Evolutionary conservation across 2,888 invertebrate genomes (phyloP), one percentile per base, ranked within the genome.

Genomic region (Agonopterix subpropinquella): DNA sequence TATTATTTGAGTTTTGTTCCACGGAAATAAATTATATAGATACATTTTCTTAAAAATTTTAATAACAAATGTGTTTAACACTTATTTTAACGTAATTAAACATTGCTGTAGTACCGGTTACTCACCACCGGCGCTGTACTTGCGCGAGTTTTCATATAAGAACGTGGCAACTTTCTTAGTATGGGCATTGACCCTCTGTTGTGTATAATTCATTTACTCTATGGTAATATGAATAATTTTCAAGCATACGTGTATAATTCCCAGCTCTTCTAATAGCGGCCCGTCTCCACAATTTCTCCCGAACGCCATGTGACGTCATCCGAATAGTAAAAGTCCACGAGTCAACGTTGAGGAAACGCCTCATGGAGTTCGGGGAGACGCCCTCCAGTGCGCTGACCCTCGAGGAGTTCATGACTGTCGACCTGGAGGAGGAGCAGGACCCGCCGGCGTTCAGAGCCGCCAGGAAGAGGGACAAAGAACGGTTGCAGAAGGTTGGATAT

Each of bases 391-490:
- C 95, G 8, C 86, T 99, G 47, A 98, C 99, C 0, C 88, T 98
- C 28, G 98, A 99, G 62, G 98, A 99, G 86, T 99, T 99, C 74
- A 95, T 98, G 93, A 95, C 94, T 0, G 96, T 99, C 0, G 98
- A 99, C 74, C 85, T 99, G 59, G 98, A 98, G 73, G 96, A 97
- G 62, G 98, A 98, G 68, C 96, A 97, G 76, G 98, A 98, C 43
- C 97, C 98, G 8, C 98, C 98, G 0, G 95, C 97, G 1, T 99
- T 97, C 73, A 96, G 96, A 76, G 95, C 94, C 1, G 96, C 97
- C 0, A 91, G 98, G 48, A 94, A 94, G 68, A 95, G 95, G 67
- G 97, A 97, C 69, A 94, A 95, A 57, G 96, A 96, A 64, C 89
- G 95, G 35, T 81, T 96, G 54, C 94, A 94, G 68, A 95, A 92